Base-by-base conservation (phyloP, 2,888 invertebrate species). In the Schizaphis graminum region DNA sequence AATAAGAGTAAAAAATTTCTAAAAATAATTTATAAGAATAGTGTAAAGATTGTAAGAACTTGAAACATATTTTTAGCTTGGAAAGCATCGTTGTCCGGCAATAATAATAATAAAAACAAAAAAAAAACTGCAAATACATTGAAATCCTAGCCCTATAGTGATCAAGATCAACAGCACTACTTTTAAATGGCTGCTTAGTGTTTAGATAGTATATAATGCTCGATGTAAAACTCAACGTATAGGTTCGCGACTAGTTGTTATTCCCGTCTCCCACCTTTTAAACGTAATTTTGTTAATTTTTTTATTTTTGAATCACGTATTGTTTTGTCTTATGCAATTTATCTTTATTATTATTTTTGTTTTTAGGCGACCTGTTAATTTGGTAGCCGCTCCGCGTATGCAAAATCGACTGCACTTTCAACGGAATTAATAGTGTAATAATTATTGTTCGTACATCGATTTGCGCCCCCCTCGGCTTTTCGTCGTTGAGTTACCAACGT, bases 331-430 rank as follows among this genome's bases (percentile, higher is more conserved):
- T 53, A 44, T n/a, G 5, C 77, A 35, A 35, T 67, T 91, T n/a
- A 24, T 91, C 85, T 44, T 85, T 91, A 28, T 89, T 86, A 94
- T 61, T 94, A 88, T 77, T 94, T 89, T 93, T 47, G 94, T 94
- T 95, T 94, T 44, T 94, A 95, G 95, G 94, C 95, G 95, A 56
- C 95, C 95, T 57, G 95, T 91, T 92, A 89, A 94, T 56, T 92
- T 93, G 77, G 94, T 91, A 88, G 41, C 94, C 94, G 88, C 67
- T 47, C 94, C 95, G 49, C 95, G 95, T 94, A 95, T 95, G 89
- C 95, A 94, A 91, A 94, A 95, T 90, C 94, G 95, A 93, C 95
- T 95, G 44, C 94, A 94, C 86, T 94, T 53, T 47, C 94, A 94
- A 87, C 91, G 94, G 57, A 94, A 94, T 94, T 94, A 47, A 94